Evolutionary conservation across 2,888 invertebrate species (phyloP), one percentile per base, ranked within the genome.

Genomic region (Anarsia innoxiella): DNA sequence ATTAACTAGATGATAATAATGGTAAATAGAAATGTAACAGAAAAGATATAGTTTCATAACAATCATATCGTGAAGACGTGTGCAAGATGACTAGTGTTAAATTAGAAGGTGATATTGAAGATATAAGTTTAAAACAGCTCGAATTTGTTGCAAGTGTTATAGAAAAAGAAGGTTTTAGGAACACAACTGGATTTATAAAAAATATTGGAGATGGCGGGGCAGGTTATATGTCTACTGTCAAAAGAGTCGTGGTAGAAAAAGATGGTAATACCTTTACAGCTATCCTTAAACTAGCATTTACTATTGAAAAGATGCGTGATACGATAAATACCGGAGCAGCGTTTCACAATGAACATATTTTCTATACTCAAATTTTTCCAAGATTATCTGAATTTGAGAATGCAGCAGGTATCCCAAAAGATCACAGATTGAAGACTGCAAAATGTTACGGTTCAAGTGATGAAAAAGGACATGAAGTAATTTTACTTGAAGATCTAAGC

Each of bases 401-500:
- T 36, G 25, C 36, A 15, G 51, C 49, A 3, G 54, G 40, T 12
- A 33, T 64, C 4, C 53, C 62, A 4, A 40, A 43, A 32, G 34
- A 53, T 13, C 58, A 66, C 3, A 48, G 48, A 40, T 38, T 64
- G 0, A 46, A 42, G 25, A 59, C 49, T 37, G 57, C 69, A 0
- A 36, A 32, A 1, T 66, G 64, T 30, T 67, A 65, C 12, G 68
- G 66, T 11, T 41, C 48, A 2, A 39, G 42, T 70, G 30, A 31
- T 1, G 59, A 59, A 37, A 43, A 43, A 11, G 51, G 52, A 0
- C 35, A 66, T 15, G 70, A 71, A 53, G 44, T 66, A 0, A 53
- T 71, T 11, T 37, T 68, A 5, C 40, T 71, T 11, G 66, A 68
- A 52, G 71, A 71, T 42, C 42, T 71, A 4, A 37, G 38, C 3